A percentile compares a stretch with the other conserved stretches of the same genome.
Conservation (phyloP, 1,140 invertebrate genomes). For the Aphelinus certus region DNA sequence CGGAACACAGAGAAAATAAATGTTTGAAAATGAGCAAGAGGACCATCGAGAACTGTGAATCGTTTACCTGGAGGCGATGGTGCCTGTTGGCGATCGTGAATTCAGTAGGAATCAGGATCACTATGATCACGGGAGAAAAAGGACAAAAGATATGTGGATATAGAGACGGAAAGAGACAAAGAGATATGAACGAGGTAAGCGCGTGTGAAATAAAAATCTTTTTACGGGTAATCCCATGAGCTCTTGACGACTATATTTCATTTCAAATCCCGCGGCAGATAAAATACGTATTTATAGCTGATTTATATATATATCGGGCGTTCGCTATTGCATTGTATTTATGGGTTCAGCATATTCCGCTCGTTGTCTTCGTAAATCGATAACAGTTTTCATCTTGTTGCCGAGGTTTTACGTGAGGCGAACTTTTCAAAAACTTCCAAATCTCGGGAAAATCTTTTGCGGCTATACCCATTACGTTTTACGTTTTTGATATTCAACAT, state of each 20-base stretch:
- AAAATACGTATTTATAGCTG: not conserved
- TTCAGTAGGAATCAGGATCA: constrained; percentile 1
- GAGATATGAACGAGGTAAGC: not conserved
- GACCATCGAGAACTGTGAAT: no score
- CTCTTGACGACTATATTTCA: constrained; percentile 64
- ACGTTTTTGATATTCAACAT: no score
- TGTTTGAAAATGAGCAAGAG: no score
- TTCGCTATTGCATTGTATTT: constrained; percentile 51
- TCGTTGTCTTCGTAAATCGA: constrained; percentile 57
- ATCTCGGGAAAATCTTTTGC: no score
- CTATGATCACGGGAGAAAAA: not conserved
- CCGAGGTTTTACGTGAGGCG: constrained; percentile 9
- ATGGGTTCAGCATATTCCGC: constrained; percentile 50
- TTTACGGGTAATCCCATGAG: constrained; percentile 58
- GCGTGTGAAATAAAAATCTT: constrained; percentile 45
- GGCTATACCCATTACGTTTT: no score
- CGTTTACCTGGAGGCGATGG: no score
- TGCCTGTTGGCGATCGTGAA: not conserved
- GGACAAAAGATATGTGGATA: constrained; percentile 1
- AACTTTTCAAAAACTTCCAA: no score
- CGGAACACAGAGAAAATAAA: no score
- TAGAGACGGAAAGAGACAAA: constrained; percentile 28
- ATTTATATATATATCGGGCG: no score
- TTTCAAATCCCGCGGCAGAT: constrained; percentile 58
- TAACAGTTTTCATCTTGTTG: constrained; percentile 50